These are phyloP conservation scores for Channa striata DNA, from an alignment of 2,797 vertebrate genomes.

Conservation along the genomic window DNA sequence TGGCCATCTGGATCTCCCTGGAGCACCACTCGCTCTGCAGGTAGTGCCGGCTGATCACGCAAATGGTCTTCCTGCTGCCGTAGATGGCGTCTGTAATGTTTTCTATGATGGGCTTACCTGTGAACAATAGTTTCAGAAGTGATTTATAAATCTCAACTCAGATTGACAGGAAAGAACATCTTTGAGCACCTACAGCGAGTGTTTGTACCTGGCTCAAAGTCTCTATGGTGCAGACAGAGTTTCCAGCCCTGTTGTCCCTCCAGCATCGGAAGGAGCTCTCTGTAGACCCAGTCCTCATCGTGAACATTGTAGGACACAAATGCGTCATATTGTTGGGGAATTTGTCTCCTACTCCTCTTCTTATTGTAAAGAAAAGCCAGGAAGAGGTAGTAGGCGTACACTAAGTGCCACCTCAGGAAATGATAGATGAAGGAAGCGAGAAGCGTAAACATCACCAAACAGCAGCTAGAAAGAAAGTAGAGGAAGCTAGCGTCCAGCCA, in stretches of 20 bases:
- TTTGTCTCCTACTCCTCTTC: conserved; percentile 30
- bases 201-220: conserved; percentile 73
- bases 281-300: conserved; percentile 73
- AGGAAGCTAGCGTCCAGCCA: conserved; percentile 36
- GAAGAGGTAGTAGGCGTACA: conserved; percentile 62
- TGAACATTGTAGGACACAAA: conserved; percentile 77
- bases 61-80: conserved; percentile 80
- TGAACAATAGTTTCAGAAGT: neutral
- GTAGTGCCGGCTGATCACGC: conserved; percentile 73
- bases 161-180: too few relatives aligned
- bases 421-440: conserved; percentile 41
- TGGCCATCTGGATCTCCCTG: conserved; percentile 78
- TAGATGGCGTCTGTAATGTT: conserved; percentile 81
- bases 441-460: conserved; percentile 48
- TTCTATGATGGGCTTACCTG: conserved; percentile 76
- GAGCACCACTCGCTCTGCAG: conserved; percentile 79
- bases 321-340: conserved; percentile 63
- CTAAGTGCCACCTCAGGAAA: conserved; percentile 65
- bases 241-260: conserved; percentile 67
- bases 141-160: too few relatives aligned
- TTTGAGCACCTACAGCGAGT: neutral
- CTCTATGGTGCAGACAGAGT: conserved; percentile 77
- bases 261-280: conserved; percentile 69
- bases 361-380: conserved; percentile 65
- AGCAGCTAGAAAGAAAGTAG: conserved; percentile 57